Base-by-base conservation (phyloP, 2,888 invertebrate species). In the Lepidochitona cinerea region DNA sequence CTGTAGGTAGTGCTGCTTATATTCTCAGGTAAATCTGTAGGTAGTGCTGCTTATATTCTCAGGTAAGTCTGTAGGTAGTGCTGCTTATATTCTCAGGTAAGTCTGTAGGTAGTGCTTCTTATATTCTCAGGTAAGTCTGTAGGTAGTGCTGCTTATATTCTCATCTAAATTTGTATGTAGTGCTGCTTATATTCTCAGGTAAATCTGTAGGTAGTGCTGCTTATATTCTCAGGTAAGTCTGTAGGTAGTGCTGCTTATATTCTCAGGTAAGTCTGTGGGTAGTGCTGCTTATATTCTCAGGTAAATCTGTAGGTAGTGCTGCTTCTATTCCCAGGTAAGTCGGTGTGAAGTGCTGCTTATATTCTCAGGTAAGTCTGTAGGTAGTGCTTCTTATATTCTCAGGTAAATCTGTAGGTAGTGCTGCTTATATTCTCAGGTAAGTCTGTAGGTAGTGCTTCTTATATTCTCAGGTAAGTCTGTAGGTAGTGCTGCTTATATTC, bases 401-500 rank as follows among this genome's bases (percentile, higher is more conserved):
- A n/a, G n/a, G n/a, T n/a, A n/a, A n/a, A n/a, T n/a, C n/a, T n/a
- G n/a, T n/a, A n/a, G n/a, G n/a, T n/a, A n/a, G n/a, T n/a, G n/a
- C n/a, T n/a, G n/a, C n/a, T n/a, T n/a, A n/a, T n/a, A n/a, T n/a
- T n/a, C n/a, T n/a, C n/a, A n/a, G n/a, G n/a, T n/a, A n/a, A n/a
- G n/a, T n/a, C n/a, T n/a, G n/a, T n/a, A n/a, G n/a, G n/a, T n/a
- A n/a, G n/a, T n/a, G n/a, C n/a, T n/a, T n/a, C n/a, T n/a, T n/a
- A n/a, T n/a, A n/a, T n/a, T n/a, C n/a, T n/a, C n/a, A 0, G 93
- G 93, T 3, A 93, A 93, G 87, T 93, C 93, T 87, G 93, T 93
- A 3, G 93, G 92, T 2, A 92, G 92, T 14, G 93, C 93, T 41
- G 92, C 93, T 5, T 93, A 93, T 84, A 92, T 93, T 71, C 87